Evolutionary conservation across 2,113 vertebrate genomes (phyloP).

Genomic region (Rhinolophus sinicus): DNA sequence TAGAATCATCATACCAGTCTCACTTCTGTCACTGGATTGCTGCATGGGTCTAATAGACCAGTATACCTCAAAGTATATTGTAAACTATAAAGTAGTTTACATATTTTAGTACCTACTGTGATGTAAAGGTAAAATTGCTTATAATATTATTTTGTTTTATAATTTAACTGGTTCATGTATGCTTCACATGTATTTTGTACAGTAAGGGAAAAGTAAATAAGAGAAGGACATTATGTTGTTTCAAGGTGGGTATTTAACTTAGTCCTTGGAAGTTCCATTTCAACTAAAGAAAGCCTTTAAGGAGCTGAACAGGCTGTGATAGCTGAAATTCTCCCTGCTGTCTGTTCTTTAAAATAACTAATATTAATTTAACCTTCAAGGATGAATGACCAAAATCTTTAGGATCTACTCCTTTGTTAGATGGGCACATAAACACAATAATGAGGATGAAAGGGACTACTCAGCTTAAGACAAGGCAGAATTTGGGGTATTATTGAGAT

Average conservation of each 20-base stretch:
- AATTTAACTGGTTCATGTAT: background rate
- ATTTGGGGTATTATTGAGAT: constrained; percentile 71
- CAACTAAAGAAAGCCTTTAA: background rate
- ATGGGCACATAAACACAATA: constrained; percentile 71
- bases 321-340: constrained; percentile 37
- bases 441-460: constrained; percentile 76
- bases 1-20: no score
- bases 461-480: constrained; percentile 73
- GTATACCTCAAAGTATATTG: background rate
- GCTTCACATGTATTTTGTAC: background rate
- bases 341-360: constrained; percentile 66
- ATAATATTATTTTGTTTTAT: background rate
- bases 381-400: constrained; percentile 80
- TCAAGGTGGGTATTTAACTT: background rate
- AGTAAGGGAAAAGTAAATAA: background rate
- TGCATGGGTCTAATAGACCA: background rate
- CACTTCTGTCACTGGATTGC: background rate
- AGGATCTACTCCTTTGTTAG: constrained; percentile 73
- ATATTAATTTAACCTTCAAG: constrained; percentile 79
- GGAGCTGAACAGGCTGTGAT: background rate
- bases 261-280: constrained; percentile 6
- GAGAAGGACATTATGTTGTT: background rate
- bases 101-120: background rate
- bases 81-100: background rate
- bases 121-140: background rate